Base-by-base conservation (phyloP, 2,888 invertebrate species). In the Nomada fabriciana region DNA sequence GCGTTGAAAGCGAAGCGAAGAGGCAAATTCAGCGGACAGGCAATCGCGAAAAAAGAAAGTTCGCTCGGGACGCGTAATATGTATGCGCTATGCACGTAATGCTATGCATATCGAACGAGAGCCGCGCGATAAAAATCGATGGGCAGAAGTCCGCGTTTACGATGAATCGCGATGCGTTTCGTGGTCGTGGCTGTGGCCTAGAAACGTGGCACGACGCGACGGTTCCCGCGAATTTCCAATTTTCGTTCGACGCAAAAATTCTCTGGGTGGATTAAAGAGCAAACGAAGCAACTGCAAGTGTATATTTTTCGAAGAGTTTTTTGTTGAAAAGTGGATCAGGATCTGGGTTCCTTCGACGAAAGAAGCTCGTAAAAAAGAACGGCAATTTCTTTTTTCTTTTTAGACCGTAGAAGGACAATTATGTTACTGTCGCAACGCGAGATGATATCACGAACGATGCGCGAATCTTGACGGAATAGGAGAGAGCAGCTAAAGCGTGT, bases 121-220 rank as follows among this genome's bases (percentile, higher is more conserved):
- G 50, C 55, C 69, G 80, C 72, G 74, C 69, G 74, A 65, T 65
- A 47, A 55, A 74, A 80, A 75, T 75, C 69, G 53, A 65, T 65
- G 80, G 50, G 50, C 61, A 59, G 70, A 70, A 43, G 71, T 64
- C 55, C 36, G 59, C 72, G 80, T 76, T 53, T 60, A 43, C 59
- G 77, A 29, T 42, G 52, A 50, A 68, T 50, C 67, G 64, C 59
- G 50, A 71, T 53, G 36, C 60, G 23, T 13, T 52, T 20, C 47
- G 50, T 64, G 70, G 64, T 69, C 59, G 61, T 13, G 25, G 43
- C 42, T 42, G 80, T 52, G 59, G 55, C 42, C 36, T 43, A 53
- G 43, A 53, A 64, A 36, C 50, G 65, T 68, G 43, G 78, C 53
- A 29, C 47, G 53, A 50, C 53, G 63, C 47, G 53, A 50, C 53